Conservation (phyloP, 2,888 invertebrate species). For the Trichacis sp. region DNA sequence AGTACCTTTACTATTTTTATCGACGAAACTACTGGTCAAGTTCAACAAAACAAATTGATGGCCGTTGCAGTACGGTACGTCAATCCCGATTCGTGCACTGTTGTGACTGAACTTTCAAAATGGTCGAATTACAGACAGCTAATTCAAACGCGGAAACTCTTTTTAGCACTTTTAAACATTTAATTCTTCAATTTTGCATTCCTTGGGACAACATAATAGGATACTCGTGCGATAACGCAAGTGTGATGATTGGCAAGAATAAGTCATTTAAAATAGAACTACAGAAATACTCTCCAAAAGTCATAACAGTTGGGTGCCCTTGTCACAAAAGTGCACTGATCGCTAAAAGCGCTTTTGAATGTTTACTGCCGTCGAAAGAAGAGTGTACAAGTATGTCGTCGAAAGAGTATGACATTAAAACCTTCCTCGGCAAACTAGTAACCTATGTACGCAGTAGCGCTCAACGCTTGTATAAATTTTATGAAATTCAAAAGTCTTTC, state of each 20-base stretch:
- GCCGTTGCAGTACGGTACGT: background rate
- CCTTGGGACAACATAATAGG: background rate
- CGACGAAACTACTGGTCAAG: background rate
- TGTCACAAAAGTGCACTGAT: background rate
- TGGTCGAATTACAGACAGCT: background rate
- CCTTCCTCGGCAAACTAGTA: background rate
- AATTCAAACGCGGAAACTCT: background rate
- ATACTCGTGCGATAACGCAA: background rate
- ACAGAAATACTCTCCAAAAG: background rate
- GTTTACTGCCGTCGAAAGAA: background rate
- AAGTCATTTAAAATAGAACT: background rate
- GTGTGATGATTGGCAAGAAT: background rate
- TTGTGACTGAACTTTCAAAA: background rate
- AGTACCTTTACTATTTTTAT: no score
- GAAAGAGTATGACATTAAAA: background rate
- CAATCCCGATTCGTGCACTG: no score
- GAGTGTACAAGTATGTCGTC: no score
- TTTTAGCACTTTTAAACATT: background rate
- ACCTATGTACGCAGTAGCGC: background rate
- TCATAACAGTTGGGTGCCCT: background rate
- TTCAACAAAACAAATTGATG: background rate
- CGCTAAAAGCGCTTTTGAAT: background rate
- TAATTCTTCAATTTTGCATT: background rate
- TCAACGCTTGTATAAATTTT: background rate
- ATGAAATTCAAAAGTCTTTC: background rate